A percentile compares a stretch with the other conserved stretches of the same genome.
These are phyloP conservation scores for Colostygia pectinataria DNA, from an alignment of 2,888 invertebrate genomes.

Conservation along the genomic window DNA sequence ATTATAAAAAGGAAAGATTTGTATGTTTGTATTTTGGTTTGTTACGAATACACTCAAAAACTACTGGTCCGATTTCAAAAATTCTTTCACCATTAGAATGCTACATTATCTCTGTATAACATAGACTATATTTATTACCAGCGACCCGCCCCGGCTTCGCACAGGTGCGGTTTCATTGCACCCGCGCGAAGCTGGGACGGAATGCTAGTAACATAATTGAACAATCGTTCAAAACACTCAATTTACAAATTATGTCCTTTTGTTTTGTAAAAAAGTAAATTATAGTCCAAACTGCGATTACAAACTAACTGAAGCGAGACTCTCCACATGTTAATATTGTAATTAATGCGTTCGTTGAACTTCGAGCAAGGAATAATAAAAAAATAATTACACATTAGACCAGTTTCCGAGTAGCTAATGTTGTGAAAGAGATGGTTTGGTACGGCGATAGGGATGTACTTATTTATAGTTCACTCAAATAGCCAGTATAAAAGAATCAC, in stretches of 20 bases:
- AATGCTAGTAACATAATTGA: too few relatives aligned
- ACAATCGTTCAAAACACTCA: too few relatives aligned
- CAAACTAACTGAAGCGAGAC: slow-evolving; percentile 62
- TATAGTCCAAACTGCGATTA: slow-evolving; percentile 36
- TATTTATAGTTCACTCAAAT: not conserved
- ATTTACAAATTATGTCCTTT: slow-evolving; percentile 6
- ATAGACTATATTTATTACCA: too few relatives aligned
- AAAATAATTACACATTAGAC: slow-evolving; percentile 68
- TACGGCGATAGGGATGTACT: slow-evolving; percentile 1
- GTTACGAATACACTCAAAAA: too few relatives aligned
- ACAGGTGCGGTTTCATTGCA: too few relatives aligned
- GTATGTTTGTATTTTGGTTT: too few relatives aligned
- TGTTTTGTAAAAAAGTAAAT: slow-evolving; percentile 24
- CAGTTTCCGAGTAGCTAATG: slow-evolving; percentile 56
- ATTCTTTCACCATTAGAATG: too few relatives aligned
- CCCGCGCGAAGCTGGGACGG: too few relatives aligned
- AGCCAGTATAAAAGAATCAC: not conserved
- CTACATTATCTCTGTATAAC: too few relatives aligned
- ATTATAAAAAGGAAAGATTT: too few relatives aligned
- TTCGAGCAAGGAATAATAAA: slow-evolving; percentile 61
- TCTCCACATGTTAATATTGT: slow-evolving; percentile 66
- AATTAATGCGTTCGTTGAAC: slow-evolving; percentile 70
- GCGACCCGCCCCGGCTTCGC: too few relatives aligned
- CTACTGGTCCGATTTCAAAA: too few relatives aligned
- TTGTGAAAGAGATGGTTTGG: slow-evolving; percentile 44